phyloP scores from a whole-genome alignment of 2,113 vertebrate species.

The Myotis lucifugus region DNA sequence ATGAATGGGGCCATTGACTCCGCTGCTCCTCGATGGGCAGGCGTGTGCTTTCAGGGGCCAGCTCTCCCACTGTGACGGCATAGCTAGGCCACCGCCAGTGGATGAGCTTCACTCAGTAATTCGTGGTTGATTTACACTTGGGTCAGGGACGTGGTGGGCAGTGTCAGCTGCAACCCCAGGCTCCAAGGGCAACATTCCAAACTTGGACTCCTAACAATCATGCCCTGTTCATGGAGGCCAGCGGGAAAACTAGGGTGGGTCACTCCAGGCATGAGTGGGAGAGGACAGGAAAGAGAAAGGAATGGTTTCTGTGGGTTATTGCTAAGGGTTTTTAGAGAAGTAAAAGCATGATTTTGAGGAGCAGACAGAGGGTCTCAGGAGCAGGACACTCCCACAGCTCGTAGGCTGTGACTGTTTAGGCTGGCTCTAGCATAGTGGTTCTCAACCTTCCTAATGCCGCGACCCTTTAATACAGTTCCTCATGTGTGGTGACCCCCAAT shows the following conservation, averaged over 20 bases:
- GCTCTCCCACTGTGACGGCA: slow-evolving; percentile 71
- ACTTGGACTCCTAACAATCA: not conserved
- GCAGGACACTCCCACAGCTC: not conserved
- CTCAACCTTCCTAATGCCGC: too few relatives aligned
- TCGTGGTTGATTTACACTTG: slow-evolving; percentile 73
- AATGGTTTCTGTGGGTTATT: slow-evolving; percentile 33
- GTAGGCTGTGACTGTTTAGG: not conserved
- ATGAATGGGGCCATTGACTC: slow-evolving; percentile 85
- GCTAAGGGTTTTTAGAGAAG: slow-evolving; percentile 16
- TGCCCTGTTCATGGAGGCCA: not conserved
- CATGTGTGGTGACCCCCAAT: too few relatives aligned
- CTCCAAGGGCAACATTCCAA: slow-evolving; percentile 49
- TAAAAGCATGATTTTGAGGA: not conserved
- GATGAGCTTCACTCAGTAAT: slow-evolving; percentile 59
- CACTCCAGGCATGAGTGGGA: not conserved
- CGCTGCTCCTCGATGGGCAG: slow-evolving; percentile 70
- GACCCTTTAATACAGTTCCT: too few relatives aligned
- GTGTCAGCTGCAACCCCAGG: slow-evolving; percentile 9
- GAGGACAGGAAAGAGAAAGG: slow-evolving; percentile 40
- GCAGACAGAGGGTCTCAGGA: not conserved
- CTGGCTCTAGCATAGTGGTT: not conserved
- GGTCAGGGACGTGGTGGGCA: slow-evolving; percentile 45
- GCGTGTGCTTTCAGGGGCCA: slow-evolving; percentile 57
- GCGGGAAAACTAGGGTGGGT: not conserved
- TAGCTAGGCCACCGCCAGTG: slow-evolving; percentile 57